These are phyloP conservation scores for Ptychodera flava DNA, from an alignment of 35 echinoderm and acorn worm species.

Conservation along the genomic window DNA sequence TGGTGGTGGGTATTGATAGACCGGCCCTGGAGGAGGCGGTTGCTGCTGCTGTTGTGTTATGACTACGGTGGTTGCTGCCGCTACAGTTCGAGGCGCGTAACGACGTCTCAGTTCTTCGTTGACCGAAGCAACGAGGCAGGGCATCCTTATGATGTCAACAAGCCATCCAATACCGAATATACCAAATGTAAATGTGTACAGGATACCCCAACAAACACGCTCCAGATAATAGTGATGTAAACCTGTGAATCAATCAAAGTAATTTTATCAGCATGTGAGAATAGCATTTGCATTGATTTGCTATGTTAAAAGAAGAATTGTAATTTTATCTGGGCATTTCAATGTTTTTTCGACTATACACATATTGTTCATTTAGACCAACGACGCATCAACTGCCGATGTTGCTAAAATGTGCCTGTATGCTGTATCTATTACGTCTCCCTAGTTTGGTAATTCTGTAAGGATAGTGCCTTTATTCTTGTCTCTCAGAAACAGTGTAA, in stretches of 20 bases:
- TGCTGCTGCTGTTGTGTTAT: neutral
- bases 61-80: neutral
- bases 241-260: conserved; percentile 10
- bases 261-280: no score
- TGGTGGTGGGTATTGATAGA: neutral
- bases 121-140: conserved; percentile 28
- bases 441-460: no score
- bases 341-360: no score
- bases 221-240: conserved; percentile 66
- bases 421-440: no score
- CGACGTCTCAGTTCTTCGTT: conserved; percentile 11
- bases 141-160: conserved; percentile 42
- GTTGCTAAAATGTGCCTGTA: no score
- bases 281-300: no score
- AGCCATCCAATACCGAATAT: conserved; percentile 39
- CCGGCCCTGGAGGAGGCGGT: neutral
- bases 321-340: no score
- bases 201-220: conserved; percentile 16
- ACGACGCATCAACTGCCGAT: no score
- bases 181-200: conserved; percentile 33
- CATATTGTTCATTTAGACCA: no score
- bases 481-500: no score
- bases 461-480: no score
- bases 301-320: no score
- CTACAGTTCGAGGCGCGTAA: neutral